Evolutionary conservation across 2,113 vertebrate genomes (phyloP).

Genomic region (Caranx ignobilis): DNA sequence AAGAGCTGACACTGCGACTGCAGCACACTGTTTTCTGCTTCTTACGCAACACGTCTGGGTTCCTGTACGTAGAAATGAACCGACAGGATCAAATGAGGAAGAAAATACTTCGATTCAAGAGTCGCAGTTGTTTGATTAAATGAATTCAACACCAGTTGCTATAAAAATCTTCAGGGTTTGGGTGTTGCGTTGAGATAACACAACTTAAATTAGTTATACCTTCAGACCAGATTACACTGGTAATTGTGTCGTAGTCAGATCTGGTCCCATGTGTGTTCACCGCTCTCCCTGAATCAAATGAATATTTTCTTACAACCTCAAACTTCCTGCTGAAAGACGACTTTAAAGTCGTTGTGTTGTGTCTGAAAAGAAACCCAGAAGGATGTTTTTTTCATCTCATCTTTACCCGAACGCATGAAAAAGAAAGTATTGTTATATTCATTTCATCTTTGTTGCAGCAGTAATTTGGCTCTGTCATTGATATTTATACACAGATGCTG

Average conservation of each 20-base stretch:
- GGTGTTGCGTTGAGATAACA: not conserved
- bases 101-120: no score
- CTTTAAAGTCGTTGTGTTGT: not conserved
- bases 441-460: not conserved
- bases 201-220: not conserved
- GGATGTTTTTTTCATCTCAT: not conserved
- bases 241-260: not conserved
- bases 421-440: not conserved
- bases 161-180: no score
- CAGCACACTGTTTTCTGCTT: no score
- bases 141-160: no score
- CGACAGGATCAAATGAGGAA: no score
- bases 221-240: not conserved
- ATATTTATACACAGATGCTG: constrained; percentile 27
- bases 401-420: not conserved
- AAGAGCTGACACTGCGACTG: no score
- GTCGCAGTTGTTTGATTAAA: no score
- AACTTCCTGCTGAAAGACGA: not conserved
- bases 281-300: not conserved
- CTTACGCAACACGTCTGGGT: no score
- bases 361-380: constrained; percentile 23
- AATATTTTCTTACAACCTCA: not conserved
- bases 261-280: not conserved
- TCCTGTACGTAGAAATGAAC: no score
- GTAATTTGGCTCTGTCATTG: constrained; percentile 11